Conservation (phyloP, 2,113 vertebrate genomes). For the Phylloscopus trochilus region DNA sequence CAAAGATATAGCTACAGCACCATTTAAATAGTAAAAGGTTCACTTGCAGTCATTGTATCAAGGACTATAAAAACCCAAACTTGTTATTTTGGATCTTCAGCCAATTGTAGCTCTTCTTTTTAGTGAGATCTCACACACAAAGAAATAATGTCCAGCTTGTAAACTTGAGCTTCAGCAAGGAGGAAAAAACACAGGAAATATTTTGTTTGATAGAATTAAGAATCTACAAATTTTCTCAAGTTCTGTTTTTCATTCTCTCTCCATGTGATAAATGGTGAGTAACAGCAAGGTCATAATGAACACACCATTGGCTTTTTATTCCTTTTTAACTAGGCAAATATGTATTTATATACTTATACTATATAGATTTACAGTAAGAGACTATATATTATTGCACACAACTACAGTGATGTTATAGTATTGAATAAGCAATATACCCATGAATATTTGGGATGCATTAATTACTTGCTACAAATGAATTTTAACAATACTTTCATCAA, state of each 20-base stretch:
- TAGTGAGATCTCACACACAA: not conserved
- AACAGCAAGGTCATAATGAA: not conserved
- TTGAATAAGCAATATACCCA: not conserved
- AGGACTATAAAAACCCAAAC: not conserved
- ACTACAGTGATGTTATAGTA: not conserved
- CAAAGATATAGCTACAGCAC: not conserved
- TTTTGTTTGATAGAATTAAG: not conserved
- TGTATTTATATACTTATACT: not conserved
- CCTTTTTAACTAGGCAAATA: not conserved
- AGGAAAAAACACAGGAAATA: fast-evolving
- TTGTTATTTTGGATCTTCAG: not conserved
- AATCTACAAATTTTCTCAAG: not conserved
- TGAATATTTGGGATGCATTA: not conserved
- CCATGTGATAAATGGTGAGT: not conserved
- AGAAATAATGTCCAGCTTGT: not conserved
- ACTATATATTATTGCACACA: not conserved
- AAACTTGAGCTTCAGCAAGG: not conserved
- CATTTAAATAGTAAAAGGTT: not conserved
- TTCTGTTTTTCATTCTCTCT: not conserved
- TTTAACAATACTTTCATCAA: not conserved
- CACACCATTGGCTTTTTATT: not conserved
- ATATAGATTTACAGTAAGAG: not conserved
- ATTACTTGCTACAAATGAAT: not conserved
- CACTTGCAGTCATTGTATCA: not conserved
- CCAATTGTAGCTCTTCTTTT: not conserved